Evolutionary conservation across 2,113 vertebrate species (phyloP).

Genomic region (Thryonomys swinderianus): DNA sequence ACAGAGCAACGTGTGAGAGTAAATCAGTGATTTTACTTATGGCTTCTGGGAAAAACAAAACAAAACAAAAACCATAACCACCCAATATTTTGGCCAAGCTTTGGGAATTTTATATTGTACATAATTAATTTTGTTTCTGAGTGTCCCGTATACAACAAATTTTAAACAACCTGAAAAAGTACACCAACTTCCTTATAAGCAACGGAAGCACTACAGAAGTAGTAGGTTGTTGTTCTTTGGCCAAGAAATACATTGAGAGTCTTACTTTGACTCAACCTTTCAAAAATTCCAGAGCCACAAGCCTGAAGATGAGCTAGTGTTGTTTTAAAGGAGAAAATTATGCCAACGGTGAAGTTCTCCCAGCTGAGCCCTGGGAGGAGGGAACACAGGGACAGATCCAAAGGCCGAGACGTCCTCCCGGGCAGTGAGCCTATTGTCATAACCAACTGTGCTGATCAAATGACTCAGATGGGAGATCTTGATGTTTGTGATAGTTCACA

Average conservation of each 20-base stretch:
- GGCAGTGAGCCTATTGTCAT: neutral
- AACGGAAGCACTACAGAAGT: neutral
- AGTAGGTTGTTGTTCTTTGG: slow-evolving; percentile 33
- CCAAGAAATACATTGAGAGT: neutral
- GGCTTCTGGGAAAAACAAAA: neutral
- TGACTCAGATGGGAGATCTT: neutral
- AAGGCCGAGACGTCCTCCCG: neutral
- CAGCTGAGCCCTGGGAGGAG: neutral
- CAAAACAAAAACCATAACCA: neutral
- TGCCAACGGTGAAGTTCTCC: neutral
- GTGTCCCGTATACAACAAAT: neutral
- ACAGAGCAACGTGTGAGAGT: neutral
- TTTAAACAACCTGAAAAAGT: neutral
- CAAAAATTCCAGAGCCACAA: neutral
- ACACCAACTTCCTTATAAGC: neutral
- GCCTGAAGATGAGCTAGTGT: neutral
- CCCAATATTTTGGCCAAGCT: neutral
- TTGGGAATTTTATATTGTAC: slow-evolving; percentile 2
- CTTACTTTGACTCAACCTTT: neutral
- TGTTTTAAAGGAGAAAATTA: neutral
- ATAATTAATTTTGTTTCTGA: slow-evolving; percentile 36
- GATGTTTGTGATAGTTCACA: neutral
- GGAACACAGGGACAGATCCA: neutral
- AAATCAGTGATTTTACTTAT: slow-evolving; percentile 26
- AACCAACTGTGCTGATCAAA: neutral